Conservation (phyloP, 1,140 invertebrate genomes). For the Nasonia giraulti region DNA sequence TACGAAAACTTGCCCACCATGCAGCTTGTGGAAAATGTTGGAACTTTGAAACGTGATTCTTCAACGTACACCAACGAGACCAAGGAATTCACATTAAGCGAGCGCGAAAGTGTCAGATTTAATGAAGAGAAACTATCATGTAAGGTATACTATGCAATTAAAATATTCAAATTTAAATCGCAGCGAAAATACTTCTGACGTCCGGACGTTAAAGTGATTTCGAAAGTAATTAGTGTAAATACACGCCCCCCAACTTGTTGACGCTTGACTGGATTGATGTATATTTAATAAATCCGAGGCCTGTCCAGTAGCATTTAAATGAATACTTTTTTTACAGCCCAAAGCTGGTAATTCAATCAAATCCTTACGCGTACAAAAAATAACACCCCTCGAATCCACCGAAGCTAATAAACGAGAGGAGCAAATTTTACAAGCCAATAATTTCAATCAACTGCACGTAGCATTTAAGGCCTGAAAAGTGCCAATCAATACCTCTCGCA, state of each 20-base stretch:
- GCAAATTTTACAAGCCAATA: neutral
- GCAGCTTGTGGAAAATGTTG: neutral
- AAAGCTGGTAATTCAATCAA: too few relatives aligned
- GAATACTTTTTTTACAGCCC: neutral
- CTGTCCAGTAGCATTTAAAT: neutral
- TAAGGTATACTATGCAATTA: constrained; percentile 1
- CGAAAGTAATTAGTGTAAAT: neutral
- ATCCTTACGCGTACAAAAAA: neutral
- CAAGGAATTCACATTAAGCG: neutral
- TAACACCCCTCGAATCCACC: neutral
- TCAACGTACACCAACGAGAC: constrained; percentile 13
- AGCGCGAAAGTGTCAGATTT: neutral
- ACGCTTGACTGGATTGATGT: neutral
- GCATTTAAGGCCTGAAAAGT: neutral
- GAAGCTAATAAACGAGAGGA: neutral
- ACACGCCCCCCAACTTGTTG: neutral
- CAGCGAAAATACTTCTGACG: neutral
- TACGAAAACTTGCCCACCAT: neutral
- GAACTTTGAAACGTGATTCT: constrained; percentile 12
- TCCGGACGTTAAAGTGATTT: neutral
- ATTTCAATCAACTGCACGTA: too few relatives aligned
- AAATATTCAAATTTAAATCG: neutral
- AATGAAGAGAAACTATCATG: neutral
- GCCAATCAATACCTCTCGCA: neutral
- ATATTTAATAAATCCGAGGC: neutral